These are phyloP conservation scores for Carposina sasakii DNA, from an alignment of 1,140 invertebrate species.

Conservation along the genomic window DNA sequence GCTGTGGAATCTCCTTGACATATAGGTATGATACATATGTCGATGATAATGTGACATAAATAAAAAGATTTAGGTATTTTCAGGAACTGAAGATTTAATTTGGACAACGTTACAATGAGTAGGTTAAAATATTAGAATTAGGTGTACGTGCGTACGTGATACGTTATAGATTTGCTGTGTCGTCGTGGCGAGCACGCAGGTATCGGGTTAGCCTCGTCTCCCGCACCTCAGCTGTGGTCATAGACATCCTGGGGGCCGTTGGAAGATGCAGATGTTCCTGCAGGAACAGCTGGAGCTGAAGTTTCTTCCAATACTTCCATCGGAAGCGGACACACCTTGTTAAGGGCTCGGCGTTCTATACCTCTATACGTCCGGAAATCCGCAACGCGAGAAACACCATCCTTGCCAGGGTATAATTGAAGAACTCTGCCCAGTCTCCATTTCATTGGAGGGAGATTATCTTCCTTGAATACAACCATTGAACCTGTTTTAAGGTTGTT, in stretches of 20 bases:
- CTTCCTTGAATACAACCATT: conserved; percentile 11
- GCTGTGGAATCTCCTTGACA: no score
- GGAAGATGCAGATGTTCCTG: neutral
- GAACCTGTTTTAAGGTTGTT: neutral
- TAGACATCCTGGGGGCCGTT: neutral
- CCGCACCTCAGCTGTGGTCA: neutral
- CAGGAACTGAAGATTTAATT: no score
- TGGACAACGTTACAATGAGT: no score
- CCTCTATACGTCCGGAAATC: neutral
- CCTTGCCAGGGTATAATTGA: conserved; percentile 16
- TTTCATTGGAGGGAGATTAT: conserved; percentile 19
- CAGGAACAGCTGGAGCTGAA: no score
- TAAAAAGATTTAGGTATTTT: no score
- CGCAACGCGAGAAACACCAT: conserved; percentile 16
- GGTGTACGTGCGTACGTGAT: no score
- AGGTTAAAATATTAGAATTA: no score
- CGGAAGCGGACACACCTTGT: neutral
- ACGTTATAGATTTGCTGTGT: no score
- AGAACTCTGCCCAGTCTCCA: conserved; percentile 35
- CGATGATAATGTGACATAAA: no score
- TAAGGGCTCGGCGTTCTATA: neutral
- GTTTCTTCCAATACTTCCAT: no score
- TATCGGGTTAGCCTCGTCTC: neutral
- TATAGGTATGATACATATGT: no score
- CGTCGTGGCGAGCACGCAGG: no score